A percentile compares a stretch with the other conserved stretches of the same genome.
Evolutionary conservation across 2,888 invertebrate species (phyloP).

Genomic region (Amblyteles armatorius): DNA sequence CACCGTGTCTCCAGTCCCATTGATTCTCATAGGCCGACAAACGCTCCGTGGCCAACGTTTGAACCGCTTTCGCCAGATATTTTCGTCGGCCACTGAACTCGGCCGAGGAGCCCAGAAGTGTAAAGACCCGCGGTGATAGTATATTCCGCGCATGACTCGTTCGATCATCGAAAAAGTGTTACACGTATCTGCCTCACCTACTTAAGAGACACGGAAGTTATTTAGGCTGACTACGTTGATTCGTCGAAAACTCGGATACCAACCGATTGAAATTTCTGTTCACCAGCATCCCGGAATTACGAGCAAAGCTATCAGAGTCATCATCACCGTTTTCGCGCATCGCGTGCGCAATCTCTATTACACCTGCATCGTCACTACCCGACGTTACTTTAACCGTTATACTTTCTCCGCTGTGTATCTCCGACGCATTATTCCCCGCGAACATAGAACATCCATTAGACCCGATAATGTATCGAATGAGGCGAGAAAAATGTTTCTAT

Average conservation of each 20-base stretch:
- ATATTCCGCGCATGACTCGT: slow-evolving; percentile 24
- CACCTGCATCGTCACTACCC: slow-evolving; percentile 78
- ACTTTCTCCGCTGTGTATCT: slow-evolving; percentile 77
- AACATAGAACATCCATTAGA: slow-evolving; percentile 17
- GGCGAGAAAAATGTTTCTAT: neutral
- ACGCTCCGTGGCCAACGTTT: slow-evolving; percentile 19
- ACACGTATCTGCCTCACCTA: slow-evolving; percentile 44
- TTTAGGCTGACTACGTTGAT: slow-evolving; percentile 4
- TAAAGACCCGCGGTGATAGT: slow-evolving; percentile 15
- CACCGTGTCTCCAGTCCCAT: neutral
- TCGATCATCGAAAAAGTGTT: slow-evolving; percentile 56
- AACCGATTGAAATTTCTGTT: neutral
- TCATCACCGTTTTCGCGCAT: slow-evolving; percentile 21
- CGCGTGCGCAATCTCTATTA: slow-evolving; percentile 82
- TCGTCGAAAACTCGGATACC: neutral
- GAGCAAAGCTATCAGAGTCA: slow-evolving; percentile 4
- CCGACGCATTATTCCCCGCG: slow-evolving; percentile 47
- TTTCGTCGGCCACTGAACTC: slow-evolving; percentile 46
- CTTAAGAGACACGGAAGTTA: slow-evolving; percentile 25
- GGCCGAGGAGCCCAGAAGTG: slow-evolving; percentile 21
- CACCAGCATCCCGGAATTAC: neutral
- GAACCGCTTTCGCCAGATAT: slow-evolving; percentile 24
- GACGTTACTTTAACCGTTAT: slow-evolving; percentile 83
- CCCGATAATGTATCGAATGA: neutral
- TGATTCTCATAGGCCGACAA: neutral